Evolutionary conservation across 1,140 invertebrate species (phyloP).

Genomic region (Solenopsis invicta): DNA sequence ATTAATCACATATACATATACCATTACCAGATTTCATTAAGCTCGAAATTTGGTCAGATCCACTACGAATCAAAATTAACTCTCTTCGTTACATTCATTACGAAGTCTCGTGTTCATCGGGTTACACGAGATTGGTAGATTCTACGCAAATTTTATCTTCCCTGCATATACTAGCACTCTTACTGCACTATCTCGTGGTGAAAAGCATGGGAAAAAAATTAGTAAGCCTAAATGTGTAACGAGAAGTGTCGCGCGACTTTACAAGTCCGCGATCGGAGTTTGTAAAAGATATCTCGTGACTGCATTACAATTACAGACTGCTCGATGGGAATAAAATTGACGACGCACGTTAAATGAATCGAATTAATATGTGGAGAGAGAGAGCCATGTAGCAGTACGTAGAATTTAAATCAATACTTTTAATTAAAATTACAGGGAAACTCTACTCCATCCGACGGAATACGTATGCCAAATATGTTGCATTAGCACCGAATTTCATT

Average conservation of each 20-base stretch:
- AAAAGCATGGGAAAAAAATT: neutral
- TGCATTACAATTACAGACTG: slow-evolving; percentile 14
- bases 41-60: slow-evolving; percentile 48
- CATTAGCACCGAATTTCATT: slow-evolving; percentile 66
- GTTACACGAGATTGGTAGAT: slow-evolving; percentile 53
- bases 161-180: neutral
- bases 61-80: slow-evolving; percentile 53
- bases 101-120: slow-evolving; percentile 51
- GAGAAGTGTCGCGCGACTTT: neutral
- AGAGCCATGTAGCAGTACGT: slow-evolving; percentile 37
- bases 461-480: slow-evolving; percentile 65
- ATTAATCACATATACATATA: slow-evolving; percentile 8
- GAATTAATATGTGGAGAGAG: slow-evolving; percentile 57
- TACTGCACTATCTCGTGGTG: neutral
- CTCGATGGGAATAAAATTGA: slow-evolving; percentile 60
- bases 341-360: slow-evolving; percentile 59
- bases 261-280: neutral
- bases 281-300: slow-evolving; percentile 22
- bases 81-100: slow-evolving; percentile 62
- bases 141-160: slow-evolving; percentile 50
- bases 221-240: neutral
- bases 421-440: slow-evolving; percentile 66
- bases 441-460: slow-evolving; percentile 61
- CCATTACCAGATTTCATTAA: slow-evolving; percentile 49
- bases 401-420: slow-evolving; percentile 66